These are phyloP conservation scores for Orchestes rusci DNA, from an alignment of 2,888 invertebrate species.

Conservation along the genomic window DNA sequence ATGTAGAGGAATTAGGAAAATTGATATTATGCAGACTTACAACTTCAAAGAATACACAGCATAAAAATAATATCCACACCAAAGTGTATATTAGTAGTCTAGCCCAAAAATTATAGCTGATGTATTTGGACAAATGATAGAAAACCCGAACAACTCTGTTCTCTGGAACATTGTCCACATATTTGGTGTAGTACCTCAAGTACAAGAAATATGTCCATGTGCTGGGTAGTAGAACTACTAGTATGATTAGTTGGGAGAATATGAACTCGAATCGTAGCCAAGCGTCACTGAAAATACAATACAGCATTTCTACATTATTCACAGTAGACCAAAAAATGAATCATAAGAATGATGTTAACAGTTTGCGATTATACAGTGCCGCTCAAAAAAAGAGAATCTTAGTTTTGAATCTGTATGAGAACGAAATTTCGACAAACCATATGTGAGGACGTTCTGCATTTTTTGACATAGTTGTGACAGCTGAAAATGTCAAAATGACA, in stretches of 20 bases:
- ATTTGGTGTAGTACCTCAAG: conserved; percentile 32
- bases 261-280: conserved; percentile 47
- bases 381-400: no score
- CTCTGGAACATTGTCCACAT: conserved; percentile 49
- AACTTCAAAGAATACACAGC: conserved; percentile 61
- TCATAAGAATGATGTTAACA: no score
- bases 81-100: conserved; percentile 61
- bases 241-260: conserved; percentile 42
- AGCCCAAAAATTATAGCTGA: conserved; percentile 56
- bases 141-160: conserved; percentile 48
- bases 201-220: conserved; percentile 61
- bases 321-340: no score
- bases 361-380: no score
- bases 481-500: no score
- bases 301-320: no score
- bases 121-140: conserved; percentile 53
- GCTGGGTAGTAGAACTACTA: conserved; percentile 57
- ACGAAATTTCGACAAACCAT: no score
- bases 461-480: no score
- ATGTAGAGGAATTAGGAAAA: no score
- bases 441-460: no score
- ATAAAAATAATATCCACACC: conserved; percentile 56
- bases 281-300: conserved; percentile 31
- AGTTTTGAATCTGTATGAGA: no score
- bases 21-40: no score